These are phyloP conservation scores for Stenurella melanura DNA, from an alignment of 2,888 invertebrate genomes.

Conservation along the genomic window DNA sequence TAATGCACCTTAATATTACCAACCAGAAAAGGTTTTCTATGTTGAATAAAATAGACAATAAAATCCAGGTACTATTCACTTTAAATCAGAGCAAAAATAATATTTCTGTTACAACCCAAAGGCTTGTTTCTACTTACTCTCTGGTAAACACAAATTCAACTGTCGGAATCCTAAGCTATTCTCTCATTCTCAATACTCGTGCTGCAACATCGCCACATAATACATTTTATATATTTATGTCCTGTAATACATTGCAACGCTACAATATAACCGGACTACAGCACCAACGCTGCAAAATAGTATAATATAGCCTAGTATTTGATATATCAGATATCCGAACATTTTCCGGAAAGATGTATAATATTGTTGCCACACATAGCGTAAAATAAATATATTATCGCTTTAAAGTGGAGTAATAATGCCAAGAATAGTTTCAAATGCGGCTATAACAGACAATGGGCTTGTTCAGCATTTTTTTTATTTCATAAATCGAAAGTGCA, in stretches of 20 bases:
- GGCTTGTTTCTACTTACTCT: not conserved
- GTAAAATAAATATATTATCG: not conserved
- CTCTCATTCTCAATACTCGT: not conserved
- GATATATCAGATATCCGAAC: not conserved
- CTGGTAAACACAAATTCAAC: not conserved
- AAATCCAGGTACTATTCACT: not conserved
- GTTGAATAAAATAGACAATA: not conserved
- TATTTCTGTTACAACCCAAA: not conserved
- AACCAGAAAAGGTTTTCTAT: too few species aligned
- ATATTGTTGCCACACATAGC: not conserved
- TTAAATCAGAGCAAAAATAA: not conserved
- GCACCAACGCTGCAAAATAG: not conserved
- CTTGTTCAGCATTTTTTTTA: too few species aligned
- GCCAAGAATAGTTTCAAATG: too few species aligned
- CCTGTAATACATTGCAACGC: not conserved
- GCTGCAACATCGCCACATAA: not conserved
- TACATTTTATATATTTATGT: not conserved
- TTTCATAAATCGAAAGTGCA: too few species aligned
- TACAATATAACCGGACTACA: not conserved
- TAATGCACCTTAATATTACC: too few species aligned
- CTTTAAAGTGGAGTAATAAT: too few species aligned
- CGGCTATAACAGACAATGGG: too few species aligned
- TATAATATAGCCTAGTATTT: not conserved
- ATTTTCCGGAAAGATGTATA: not conserved
- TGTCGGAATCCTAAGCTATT: not conserved